A percentile compares a stretch with the other conserved stretches of the same genome.
phyloP scores from a whole-genome alignment of 2,113 vertebrate species.

The Hydrochoerus hydrochaeris region DNA sequence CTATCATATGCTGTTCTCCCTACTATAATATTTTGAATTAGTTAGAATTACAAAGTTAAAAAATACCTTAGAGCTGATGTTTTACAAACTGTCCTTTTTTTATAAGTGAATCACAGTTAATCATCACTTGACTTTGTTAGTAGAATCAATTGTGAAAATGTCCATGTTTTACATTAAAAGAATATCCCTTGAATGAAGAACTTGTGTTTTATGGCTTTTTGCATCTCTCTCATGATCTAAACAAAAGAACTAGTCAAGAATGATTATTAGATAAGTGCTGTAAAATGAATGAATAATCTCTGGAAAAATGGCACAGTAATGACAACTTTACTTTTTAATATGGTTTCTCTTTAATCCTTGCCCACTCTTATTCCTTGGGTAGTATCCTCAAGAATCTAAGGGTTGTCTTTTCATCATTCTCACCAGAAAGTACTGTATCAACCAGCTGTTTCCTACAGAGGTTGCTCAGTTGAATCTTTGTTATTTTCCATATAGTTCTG shows the following conservation, averaged over 20 bases:
- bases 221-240: not conserved
- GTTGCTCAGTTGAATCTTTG: not conserved
- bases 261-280: not conserved
- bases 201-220: not conserved
- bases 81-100: not conserved
- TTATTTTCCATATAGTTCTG: slow-evolving; percentile 1
- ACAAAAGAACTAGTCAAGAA: not conserved
- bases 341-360: not conserved
- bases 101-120: not conserved
- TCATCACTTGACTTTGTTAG: not conserved
- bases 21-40: slow-evolving; percentile 38
- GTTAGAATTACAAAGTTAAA: not conserved
- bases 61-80: not conserved
- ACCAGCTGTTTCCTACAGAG: not conserved
- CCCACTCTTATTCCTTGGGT: not conserved
- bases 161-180: not conserved
- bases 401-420: not conserved
- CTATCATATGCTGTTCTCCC: not conserved
- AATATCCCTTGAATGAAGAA: not conserved
- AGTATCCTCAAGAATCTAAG: not conserved
- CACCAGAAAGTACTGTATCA: not conserved
- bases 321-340: not conserved
- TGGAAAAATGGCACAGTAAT: not conserved
- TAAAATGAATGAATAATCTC: not conserved
- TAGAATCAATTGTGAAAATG: not conserved